Conservation (phyloP, 2,113 vertebrate genomes). For the Himantopus leucocephalus region DNA sequence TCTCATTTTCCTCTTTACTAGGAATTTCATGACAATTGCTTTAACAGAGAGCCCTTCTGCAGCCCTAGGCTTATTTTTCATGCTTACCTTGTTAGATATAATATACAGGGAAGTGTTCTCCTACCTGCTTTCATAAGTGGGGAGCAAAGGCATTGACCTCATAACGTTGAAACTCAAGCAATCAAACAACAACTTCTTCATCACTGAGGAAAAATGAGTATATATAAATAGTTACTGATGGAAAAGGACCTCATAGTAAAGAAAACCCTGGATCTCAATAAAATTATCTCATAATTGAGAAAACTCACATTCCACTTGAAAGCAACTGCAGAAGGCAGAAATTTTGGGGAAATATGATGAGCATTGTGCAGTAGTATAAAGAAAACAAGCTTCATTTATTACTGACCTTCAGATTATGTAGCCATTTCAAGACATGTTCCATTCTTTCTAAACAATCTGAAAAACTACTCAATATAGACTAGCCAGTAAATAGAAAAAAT, state of each 20-base stretch:
- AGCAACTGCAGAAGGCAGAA: not conserved
- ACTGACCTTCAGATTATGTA: not conserved
- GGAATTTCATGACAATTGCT: slow-evolving; percentile 26
- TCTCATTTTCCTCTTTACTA: slow-evolving; percentile 44
- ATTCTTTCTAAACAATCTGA: not conserved
- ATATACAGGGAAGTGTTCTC: not conserved
- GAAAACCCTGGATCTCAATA: not conserved
- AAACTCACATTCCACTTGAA: not conserved
- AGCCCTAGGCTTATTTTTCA: not conserved
- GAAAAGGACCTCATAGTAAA: not conserved
- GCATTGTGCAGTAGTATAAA: not conserved
- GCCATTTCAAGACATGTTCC: not conserved
- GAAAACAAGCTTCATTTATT: not conserved
- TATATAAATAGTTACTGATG: not conserved
- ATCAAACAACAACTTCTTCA: not conserved
- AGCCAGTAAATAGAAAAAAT: not conserved
- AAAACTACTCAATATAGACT: not conserved
- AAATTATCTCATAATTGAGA: not conserved
- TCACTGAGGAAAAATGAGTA: not conserved
- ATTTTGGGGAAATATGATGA: not conserved
- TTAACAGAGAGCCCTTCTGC: slow-evolving; percentile 14
- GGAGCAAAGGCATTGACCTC: not conserved
- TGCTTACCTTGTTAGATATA: not conserved
- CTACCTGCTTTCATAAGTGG: not conserved
- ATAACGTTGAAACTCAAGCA: not conserved